Evolutionary conservation across 2,888 invertebrate species (phyloP), one percentile per base, ranked within the genome.

Genomic region (Romanomermis culicivorax): DNA sequence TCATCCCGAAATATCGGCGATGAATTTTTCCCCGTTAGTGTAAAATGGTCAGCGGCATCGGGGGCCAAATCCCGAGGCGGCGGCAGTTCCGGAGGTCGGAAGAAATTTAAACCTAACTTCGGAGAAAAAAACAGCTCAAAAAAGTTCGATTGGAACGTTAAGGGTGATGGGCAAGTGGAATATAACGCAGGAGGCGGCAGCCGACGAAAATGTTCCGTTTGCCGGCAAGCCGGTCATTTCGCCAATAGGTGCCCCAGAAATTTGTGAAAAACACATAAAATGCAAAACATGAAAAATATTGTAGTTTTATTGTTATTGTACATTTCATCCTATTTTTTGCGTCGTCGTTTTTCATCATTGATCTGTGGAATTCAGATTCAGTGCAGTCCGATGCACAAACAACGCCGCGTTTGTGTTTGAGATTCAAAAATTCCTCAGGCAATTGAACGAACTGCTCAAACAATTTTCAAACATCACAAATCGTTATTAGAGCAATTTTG

Each of bases 181-280:
- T 11, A 36, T 36, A 36, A 36, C 36, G 36, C 17, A 36, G 36
- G 11, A 7, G 11, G 36, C 11, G 36, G 36, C 36, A 36, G 36
- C 36, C 11, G 11, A 14, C 50, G 50, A 26, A 50, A 25, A 26
- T 50, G 50, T 50, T 7, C 23, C 50, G 27, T 25, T 25, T 50
- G 50, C 25, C 17, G 50, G 11, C 50, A 50, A n/a, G 50, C n/a
- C 3, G 50, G 50, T 4, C 50, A 50, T 50, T 7, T 23, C n/a
- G 24, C 24, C 2, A 50, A 26, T 23, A 50, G 25, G 11, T 50
- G 50, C 26, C 50, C 50, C 25, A 50, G 11, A 25, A 50, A 50
- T 4, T 50, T 36, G 36, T 36, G 36, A 36, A n/a, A n/a, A n/a
- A n/a, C n/a, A n/a, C n/a, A n/a, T n/a, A n/a, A n/a, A n/a, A n/a